phyloP scores from a whole-genome alignment of 2,113 vertebrate species.

The Nothocercus julius region DNA sequence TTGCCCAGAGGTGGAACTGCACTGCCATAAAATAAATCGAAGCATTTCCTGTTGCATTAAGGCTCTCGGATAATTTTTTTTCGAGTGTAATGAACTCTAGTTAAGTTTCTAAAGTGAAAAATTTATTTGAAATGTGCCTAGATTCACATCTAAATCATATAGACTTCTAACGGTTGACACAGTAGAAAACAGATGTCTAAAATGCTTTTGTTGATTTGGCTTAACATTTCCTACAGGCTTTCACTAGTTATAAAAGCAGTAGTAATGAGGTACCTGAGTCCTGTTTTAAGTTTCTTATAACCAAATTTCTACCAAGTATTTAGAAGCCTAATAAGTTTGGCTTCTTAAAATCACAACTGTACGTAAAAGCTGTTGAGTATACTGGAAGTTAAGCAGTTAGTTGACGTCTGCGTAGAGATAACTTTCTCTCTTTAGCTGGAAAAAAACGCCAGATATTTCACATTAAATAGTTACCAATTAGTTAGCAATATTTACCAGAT shows the following conservation, averaged over 20 bases:
- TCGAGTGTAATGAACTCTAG: conserved; percentile 28
- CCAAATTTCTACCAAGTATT: background rate
- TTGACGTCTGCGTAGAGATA: background rate
- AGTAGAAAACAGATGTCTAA: background rate
- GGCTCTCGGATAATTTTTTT: conserved; percentile 40
- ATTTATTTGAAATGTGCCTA: conserved; percentile 33
- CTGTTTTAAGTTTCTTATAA: background rate
- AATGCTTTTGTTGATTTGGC: background rate
- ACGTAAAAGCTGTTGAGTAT: background rate
- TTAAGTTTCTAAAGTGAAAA: conserved; percentile 40
- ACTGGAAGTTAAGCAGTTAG: background rate
- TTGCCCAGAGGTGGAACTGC: background rate
- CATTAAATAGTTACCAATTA: background rate
- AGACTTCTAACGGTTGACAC: background rate
- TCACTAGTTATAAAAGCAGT: background rate
- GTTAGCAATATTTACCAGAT: background rate
- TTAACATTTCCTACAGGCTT: conserved; percentile 26
- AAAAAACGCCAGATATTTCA: background rate
- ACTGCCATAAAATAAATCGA: background rate
- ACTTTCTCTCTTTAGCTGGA: background rate
- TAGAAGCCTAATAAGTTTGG: background rate
- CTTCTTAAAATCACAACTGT: background rate
- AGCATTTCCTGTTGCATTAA: background rate
- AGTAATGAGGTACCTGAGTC: background rate
- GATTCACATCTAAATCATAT: background rate